Evolutionary conservation across 2,797 vertebrate species (phyloP).

Genomic region (Takifugu rubripes): DNA sequence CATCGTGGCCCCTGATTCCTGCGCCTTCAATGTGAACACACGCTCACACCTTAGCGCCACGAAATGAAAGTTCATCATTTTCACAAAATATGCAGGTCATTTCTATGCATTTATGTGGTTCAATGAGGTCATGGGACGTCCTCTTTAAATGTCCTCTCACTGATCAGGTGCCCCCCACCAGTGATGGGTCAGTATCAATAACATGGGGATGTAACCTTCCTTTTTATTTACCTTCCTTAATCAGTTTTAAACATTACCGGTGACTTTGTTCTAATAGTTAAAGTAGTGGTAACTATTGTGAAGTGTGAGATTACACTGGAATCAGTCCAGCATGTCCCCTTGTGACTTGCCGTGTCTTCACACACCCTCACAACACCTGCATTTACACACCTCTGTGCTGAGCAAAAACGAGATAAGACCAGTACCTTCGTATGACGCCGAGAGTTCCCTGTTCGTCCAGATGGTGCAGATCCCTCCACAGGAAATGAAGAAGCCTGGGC

Average conservation of each 20-base stretch:
- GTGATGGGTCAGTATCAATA: background rate
- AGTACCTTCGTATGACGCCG: constrained; percentile 49
- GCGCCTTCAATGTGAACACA: constrained; percentile 33
- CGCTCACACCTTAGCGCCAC: background rate
- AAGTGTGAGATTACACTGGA: constrained; percentile 18
- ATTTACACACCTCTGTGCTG: too few relatives aligned
- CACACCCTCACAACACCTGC: constrained; percentile 1
- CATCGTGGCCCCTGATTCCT: constrained; percentile 67
- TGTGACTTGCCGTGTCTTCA: constrained; percentile 2
- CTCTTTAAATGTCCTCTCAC: too few relatives aligned
- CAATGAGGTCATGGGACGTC: too few relatives aligned
- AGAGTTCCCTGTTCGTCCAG: constrained; percentile 2
- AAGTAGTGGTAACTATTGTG: background rate
- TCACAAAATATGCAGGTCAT: too few relatives aligned
- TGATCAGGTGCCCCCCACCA: too few relatives aligned
- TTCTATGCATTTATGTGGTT: too few relatives aligned
- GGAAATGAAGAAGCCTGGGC: constrained; percentile 15
- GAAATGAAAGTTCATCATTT: too few relatives aligned
- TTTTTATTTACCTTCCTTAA: too few relatives aligned
- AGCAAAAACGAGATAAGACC: constrained; percentile 3
- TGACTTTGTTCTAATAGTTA: too few relatives aligned
- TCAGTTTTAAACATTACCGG: too few relatives aligned
- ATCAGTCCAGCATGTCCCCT: constrained; percentile 4
- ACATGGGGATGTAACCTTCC: background rate
- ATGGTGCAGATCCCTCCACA: constrained; percentile 15